These are phyloP conservation scores for Corythornis cristatus DNA, from an alignment of 2,113 vertebrate genomes.

Conservation along the genomic window DNA sequence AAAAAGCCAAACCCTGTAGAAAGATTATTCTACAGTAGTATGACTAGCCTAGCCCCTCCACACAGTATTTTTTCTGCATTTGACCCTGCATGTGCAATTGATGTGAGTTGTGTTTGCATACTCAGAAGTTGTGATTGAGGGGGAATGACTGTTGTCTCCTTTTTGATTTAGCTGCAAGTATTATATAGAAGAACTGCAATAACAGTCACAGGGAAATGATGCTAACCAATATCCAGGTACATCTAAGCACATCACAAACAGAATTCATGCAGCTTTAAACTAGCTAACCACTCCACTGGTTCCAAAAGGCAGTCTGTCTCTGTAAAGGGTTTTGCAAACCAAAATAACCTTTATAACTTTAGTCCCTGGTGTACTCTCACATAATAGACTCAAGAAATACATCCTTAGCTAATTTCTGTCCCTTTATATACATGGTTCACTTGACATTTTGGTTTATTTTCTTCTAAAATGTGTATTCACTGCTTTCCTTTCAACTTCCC, in stretches of 20 bases:
- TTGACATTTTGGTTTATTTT: neutral
- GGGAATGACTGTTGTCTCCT: neutral
- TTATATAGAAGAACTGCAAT: neutral
- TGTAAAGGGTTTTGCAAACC: neutral
- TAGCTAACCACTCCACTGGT: neutral
- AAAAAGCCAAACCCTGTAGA: neutral
- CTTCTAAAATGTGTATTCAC: neutral
- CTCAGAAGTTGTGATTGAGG: neutral
- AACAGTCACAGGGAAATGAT: neutral
- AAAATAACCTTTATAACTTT: neutral
- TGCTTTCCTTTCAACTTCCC: conserved; percentile 12
- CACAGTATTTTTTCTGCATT: neutral
- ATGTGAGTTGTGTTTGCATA: neutral
- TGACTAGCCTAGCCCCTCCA: neutral
- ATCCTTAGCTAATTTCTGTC: conserved; percentile 12
- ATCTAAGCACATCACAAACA: neutral
- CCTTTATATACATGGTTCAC: neutral
- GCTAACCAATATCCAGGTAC: neutral
- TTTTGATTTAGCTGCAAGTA: neutral
- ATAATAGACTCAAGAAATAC: neutral
- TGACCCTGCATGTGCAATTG: neutral
- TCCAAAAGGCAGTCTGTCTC: neutral
- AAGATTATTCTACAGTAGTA: neutral
- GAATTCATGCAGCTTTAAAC: neutral
- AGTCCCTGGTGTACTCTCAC: neutral